Evolutionary conservation across 2,888 invertebrate genomes (phyloP).

Genomic region (Hirtodrosophila cameraria): DNA sequence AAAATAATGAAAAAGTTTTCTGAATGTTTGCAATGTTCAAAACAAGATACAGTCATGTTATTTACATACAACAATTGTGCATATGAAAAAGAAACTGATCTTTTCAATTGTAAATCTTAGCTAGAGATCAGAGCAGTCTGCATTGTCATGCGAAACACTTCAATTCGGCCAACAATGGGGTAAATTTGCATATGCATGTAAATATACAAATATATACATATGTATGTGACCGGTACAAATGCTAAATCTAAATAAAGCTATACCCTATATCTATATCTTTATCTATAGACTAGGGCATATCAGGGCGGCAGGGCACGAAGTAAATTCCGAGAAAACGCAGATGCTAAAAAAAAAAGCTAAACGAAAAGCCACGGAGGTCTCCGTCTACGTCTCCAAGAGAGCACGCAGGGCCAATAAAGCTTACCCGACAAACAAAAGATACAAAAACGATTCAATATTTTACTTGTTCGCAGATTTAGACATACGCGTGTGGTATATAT

Average conservation of each 20-base stretch:
- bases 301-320: background rate
- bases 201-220: background rate
- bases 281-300: background rate
- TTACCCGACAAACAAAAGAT: slow-evolving; percentile 6
- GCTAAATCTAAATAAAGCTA: slow-evolving; percentile 7
- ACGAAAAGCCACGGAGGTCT: background rate
- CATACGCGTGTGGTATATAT: background rate
- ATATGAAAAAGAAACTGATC: background rate
- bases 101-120: background rate
- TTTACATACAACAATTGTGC: too few species aligned
- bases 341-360: background rate
- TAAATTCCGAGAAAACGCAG: slow-evolving; percentile 36
- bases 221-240: slow-evolving; percentile 6
- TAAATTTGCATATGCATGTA: background rate
- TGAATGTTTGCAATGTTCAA: too few species aligned
- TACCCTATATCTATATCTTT: background rate
- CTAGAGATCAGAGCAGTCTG: slow-evolving; percentile 16
- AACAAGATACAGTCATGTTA: too few species aligned
- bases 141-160: slow-evolving; percentile 31
- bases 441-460: too few species aligned
- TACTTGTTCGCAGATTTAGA: too few species aligned
- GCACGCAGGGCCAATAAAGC: slow-evolving; percentile 12
- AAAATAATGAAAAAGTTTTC: too few species aligned
- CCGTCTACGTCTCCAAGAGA: too few species aligned
- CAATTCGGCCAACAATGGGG: slow-evolving; percentile 19